Evolutionary conservation across 2,797 vertebrate genomes (phyloP), one percentile per base, ranked within the genome.

Genomic region (Bovichtus diacanthus): DNA sequence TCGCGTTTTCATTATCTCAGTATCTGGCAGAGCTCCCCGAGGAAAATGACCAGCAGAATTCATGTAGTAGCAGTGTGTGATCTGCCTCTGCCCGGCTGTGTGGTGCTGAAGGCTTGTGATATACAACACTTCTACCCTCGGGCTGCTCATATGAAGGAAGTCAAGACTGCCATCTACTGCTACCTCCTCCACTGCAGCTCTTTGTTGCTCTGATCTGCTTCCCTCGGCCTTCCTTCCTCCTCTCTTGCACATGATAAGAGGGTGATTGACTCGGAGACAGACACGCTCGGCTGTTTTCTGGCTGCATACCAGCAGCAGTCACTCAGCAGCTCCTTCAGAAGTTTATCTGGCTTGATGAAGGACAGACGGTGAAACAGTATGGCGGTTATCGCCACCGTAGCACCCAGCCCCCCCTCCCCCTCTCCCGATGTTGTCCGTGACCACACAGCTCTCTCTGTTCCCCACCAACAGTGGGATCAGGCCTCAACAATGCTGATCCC

Each of bases 81-180:
- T 90, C 76, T 80, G 71, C 68, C 74, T 84, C 83, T 54, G 61
- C 78, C 56, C 16, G 49, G 66, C 70, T 71, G 79, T 56, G 69
- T 75, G 78, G 79, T 67, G 87, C 90, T 88, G 90, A 90, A 78
- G 92, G 89, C 86, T 81, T 72, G 80, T 87, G 88, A 89, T 87
- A 87, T 77, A 56, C 85, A 92, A 89, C 86, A 85, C 91, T 85
- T 72, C 72, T 63, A 27, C 82, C 88, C 87, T 59, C 43, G 0
- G 80, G 81, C 87, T 67, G 81, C 55, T 83, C 81, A 89, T 51
- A 71, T 77, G 88, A 84, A 86, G 94, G 94, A 95, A 96, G 96
- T 95, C 95, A 96, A 97, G 95, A 96, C 96, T 98, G 97, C 97
- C 97, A 97, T 96, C 97, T 98, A 94, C 96, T 96, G 97, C 95